Evolutionary conservation across 2,797 vertebrate genomes (phyloP).

Genomic region (Hydrocynus forskahlii): DNA sequence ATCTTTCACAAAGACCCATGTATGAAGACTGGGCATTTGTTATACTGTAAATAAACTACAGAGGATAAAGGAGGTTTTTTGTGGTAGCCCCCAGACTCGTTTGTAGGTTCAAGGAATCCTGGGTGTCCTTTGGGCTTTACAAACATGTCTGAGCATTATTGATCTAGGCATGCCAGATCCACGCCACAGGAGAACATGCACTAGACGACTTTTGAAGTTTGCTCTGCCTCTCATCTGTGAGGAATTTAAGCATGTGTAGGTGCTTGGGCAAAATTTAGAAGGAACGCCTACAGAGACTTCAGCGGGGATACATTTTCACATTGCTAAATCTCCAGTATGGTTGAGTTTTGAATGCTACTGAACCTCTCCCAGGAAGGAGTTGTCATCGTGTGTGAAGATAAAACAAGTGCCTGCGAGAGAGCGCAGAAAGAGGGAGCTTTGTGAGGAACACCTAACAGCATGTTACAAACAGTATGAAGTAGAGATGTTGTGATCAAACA

Average conservation of each 20-base stretch:
- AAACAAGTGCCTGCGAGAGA: constrained; percentile 35
- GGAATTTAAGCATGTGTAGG: constrained; percentile 31
- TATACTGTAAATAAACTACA: constrained; percentile 74
- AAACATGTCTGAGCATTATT: constrained; percentile 65
- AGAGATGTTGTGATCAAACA: constrained; percentile 53
- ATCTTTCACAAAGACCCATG: constrained; percentile 63
- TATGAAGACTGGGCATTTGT: constrained; percentile 73
- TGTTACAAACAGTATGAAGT: constrained; percentile 47
- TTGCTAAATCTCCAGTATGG: constrained; percentile 9
- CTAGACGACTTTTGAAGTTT: constrained; percentile 46
- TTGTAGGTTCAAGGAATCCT: constrained; percentile 60
- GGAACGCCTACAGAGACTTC: constrained; percentile 18
- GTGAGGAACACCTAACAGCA: constrained; percentile 34
- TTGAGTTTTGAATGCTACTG: constrained; percentile 27
- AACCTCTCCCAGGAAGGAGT: constrained; percentile 27
- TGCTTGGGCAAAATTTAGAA: neutral
- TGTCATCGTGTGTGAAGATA: constrained; percentile 43
- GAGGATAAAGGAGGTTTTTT: constrained; percentile 61
- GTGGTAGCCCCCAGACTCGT: constrained; percentile 55
- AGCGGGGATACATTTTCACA: constrained; percentile 10
- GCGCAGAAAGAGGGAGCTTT: constrained; percentile 35
- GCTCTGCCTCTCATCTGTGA: constrained; percentile 52
- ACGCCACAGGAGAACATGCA: constrained; percentile 26
- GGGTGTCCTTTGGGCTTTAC: constrained; percentile 57
- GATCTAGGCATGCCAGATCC: constrained; percentile 58